Base-by-base conservation (phyloP, 2,888 invertebrate genomes). In the Acrobasis consociella region DNA sequence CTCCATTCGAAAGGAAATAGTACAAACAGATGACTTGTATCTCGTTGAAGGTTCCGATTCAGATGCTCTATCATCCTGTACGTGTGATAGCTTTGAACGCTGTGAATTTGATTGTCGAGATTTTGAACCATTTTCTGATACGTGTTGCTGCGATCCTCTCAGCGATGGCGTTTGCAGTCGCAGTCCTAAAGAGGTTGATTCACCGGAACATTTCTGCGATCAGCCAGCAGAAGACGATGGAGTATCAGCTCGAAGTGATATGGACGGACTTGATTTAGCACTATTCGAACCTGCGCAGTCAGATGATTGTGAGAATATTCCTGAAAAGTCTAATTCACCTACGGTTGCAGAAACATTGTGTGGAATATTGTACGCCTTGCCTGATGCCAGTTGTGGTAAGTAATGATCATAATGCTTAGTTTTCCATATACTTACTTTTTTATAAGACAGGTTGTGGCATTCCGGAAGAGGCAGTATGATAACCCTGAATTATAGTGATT, bases 241-340 rank as follows among this genome's bases (percentile, higher is more conserved):
- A 58, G 83, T 83, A 31, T 89, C 93, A 60, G 84, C 91, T 55
- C 82, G 92, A 42, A 93, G 93, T 81, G 95, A 95, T 82, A 94
- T 95, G 94, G 95, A 95, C 71, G 95, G 95, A 67, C 88, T 95
- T 71, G 95, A 95, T 85, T 87, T 95, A 77, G 91, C 94, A 67
- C 85, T 95, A 71, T 95, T 95, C 81, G 95, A 95, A 80, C 94
- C 94, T 58, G 94, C 94, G 59, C 87, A 84, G 76, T 75, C 74
- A 62, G 89, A 88, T 63, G 84, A 83, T 67, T 78, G 79, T 65
- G 80, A 71, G 39, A 75, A 75, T 62, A 72, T 69, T 22, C 68
- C 73, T 53, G 68, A 75, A 39, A 78, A 75, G 60, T 79, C 72
- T 62, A 81, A 78, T 62, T 67, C 73, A 37, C 70, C 75, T 39